Evolutionary conservation across 1,140 invertebrate genomes (phyloP), one percentile per base, ranked within the genome.

Genomic region (Bicyclus anynana): DNA sequence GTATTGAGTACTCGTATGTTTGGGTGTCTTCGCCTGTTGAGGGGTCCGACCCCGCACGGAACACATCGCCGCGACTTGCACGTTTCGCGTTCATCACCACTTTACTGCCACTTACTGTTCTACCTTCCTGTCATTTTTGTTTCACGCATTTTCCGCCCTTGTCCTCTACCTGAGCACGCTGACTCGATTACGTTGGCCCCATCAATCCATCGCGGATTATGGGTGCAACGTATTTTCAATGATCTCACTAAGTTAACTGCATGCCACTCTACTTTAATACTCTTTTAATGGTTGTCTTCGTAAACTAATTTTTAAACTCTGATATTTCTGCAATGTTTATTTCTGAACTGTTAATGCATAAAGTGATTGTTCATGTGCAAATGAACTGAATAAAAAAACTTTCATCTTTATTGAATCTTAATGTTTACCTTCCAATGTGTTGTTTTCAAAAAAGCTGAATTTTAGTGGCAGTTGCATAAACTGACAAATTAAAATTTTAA

Each of bases 81-180:
- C 73, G 70, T 77, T 74, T 69, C 75, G 69, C 68, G 72, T 66
- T 78, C 78, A 85, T 83, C 67, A 87, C 77, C 75, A 85, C 80
- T 84, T 82, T 81, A 84, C 84, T 84, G 71, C 74, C 77, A 87
- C 81, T 74, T 76, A 84, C 82, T 83, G 56, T 81, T 74, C 74
- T 74, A 67, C 80, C 80, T 78, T 80, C 75, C 77, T 78, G 68
- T 78, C 72, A 70, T 79, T 84, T 86, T 79, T 70, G 59, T 85
- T 85, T 84, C 72, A 80, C 71, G 72, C 80, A 80, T 79, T 66
- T 76, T 86, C 81, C 83, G 62, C 73, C 80, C 81, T 75, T 55
- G 59, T 84, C 80, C 81, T 78, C 55, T 69, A 80, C 75, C 74
- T 72, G 67, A 79, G 84, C 81, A 85, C 82, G 80, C 78, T 82